A percentile compares a stretch with the other conserved stretches of the same genome.
Evolutionary conservation across 2,113 vertebrate species (phyloP).

Genomic region (Dicerorhinus sumatrensis): DNA sequence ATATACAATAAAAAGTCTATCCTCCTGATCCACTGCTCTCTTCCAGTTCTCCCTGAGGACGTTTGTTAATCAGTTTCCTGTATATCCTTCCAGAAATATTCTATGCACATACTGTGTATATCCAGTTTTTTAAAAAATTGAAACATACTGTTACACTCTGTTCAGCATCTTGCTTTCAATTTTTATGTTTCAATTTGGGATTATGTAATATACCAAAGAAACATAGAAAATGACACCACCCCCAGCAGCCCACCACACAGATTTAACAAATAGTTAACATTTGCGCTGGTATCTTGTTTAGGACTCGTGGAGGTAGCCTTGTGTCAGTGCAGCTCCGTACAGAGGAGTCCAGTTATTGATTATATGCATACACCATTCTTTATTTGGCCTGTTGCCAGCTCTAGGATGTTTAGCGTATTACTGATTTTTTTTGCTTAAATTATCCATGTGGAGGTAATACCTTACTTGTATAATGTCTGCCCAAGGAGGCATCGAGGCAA

Average conservation of each 20-base stretch:
- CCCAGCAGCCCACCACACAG: neutral
- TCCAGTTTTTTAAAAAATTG: neutral
- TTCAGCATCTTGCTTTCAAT: conserved; percentile 42
- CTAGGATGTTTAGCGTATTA: neutral
- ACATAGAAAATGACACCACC: neutral
- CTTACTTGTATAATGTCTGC: neutral
- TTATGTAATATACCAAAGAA: conserved; percentile 31
- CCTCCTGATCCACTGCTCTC: neutral
- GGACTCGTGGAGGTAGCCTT: neutral
- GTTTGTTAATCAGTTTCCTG: conserved; percentile 15
- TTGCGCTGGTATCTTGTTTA: neutral
- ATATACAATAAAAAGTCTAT: conserved; percentile 15
- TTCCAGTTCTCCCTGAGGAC: neutral
- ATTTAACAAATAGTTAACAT: neutral
- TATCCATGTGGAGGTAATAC: neutral
- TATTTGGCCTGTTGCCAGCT: neutral
- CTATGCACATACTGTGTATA: neutral
- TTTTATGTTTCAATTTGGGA: conserved; percentile 45
- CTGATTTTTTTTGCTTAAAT: neutral
- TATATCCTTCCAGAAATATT: conserved; percentile 33
- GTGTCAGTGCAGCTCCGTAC: neutral
- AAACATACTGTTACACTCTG: neutral
- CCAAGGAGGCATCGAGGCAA: neutral
- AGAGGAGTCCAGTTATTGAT: neutral
- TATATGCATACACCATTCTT: neutral